These are phyloP conservation scores for Epiblema foenella DNA, from an alignment of 2,888 invertebrate genomes.

Conservation along the genomic window DNA sequence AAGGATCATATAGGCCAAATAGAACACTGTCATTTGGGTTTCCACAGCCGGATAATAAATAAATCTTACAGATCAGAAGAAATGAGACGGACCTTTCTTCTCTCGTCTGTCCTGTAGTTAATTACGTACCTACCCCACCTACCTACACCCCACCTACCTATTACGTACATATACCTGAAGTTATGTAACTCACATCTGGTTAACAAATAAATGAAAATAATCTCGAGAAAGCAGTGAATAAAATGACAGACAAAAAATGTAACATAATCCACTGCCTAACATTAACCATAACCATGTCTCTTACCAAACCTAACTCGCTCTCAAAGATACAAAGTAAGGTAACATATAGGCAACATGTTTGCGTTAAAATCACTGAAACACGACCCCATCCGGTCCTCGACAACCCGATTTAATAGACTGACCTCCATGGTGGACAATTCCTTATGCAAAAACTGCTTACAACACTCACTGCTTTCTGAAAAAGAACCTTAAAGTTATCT, in stretches of 20 bases:
- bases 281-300: constrained; percentile 8
- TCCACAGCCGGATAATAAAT: neutral
- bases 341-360: constrained; percentile 70
- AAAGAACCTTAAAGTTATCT: constrained; percentile 10
- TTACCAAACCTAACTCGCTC: constrained; percentile 44
- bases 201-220: too few species aligned
- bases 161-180: too few species aligned
- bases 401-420: constrained; percentile 80
- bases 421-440: constrained; percentile 75
- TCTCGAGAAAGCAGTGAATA: too few species aligned
- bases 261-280: neutral
- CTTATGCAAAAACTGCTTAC: constrained; percentile 54
- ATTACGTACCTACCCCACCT: too few species aligned
- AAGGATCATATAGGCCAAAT: too few species aligned
- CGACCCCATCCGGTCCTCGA: constrained; percentile 75
- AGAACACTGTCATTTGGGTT: neutral
- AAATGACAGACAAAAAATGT: neutral
- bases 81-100: too few species aligned
- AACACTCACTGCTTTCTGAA: constrained; percentile 24
- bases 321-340: constrained; percentile 62
- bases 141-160: too few species aligned
- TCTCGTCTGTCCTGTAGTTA: too few species aligned
- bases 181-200: too few species aligned
- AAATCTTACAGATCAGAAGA: neutral
- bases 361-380: constrained; percentile 78